Percentiles rank a stretch among this genome's conserved stretches.
Evolutionary conservation across 1,140 invertebrate genomes (phyloP).

Genomic region (Harlomillsia oculata): DNA sequence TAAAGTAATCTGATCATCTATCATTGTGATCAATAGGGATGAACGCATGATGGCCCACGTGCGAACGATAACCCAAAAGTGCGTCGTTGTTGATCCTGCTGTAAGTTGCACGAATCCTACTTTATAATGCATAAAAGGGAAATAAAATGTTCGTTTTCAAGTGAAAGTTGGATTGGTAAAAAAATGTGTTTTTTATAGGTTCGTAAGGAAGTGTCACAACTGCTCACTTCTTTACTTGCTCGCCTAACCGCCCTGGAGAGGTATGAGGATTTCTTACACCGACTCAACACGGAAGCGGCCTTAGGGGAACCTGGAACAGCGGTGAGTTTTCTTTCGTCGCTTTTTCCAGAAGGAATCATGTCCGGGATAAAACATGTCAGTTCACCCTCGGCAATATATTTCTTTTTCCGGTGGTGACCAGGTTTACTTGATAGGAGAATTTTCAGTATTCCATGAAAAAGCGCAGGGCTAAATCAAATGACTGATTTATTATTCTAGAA

Average conservation of each 20-base stretch:
- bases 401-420: too few species aligned
- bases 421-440: too few species aligned
- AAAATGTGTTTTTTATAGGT: constrained; percentile 27
- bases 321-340: constrained; percentile 40
- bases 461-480: too few species aligned
- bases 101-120: constrained; percentile 10
- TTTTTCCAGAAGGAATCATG: background rate
- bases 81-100: constrained; percentile 51
- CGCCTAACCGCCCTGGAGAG: constrained; percentile 41
- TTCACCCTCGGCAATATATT: too few species aligned
- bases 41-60: constrained; percentile 88
- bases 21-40: too few species aligned
- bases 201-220: constrained; percentile 41
- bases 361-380: background rate
- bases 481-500: too few species aligned
- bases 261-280: constrained; percentile 53
- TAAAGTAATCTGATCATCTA: too few species aligned
- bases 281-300: constrained; percentile 42
- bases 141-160: background rate
- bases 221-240: constrained; percentile 45
- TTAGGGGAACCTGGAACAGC: constrained; percentile 46
- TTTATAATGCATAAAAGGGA: background rate
- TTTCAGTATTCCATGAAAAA: too few species aligned
- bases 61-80: constrained; percentile 80
- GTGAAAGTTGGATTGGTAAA: background rate